A percentile compares a stretch with the other conserved stretches of the same genome.
phyloP scores from a whole-genome alignment of 1,140 invertebrate genomes.

The Drosophila quadrilineata region DNA sequence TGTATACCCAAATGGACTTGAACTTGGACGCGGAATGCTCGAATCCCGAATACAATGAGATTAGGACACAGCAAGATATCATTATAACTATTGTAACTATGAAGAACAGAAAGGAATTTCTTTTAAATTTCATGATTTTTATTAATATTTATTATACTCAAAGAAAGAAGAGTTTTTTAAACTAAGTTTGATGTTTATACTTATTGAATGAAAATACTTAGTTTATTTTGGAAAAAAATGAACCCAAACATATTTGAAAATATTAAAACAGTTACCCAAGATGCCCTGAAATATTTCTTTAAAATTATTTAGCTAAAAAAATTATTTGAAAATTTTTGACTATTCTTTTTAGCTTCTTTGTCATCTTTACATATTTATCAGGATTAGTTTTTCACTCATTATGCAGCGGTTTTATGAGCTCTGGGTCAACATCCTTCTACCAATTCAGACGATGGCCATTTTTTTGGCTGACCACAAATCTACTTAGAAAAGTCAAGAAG shows the following conservation, averaged over 20 bases:
- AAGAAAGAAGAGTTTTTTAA: too few species aligned
- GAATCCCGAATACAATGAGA: slow-evolving; percentile 36
- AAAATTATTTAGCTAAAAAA: too few species aligned
- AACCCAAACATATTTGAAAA: too few species aligned
- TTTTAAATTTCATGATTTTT: too few species aligned
- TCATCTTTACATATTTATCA: slow-evolving; percentile 10
- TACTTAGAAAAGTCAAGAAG: slow-evolving; percentile 50
- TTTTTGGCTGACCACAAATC: slow-evolving; percentile 53
- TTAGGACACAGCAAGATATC: not conserved
- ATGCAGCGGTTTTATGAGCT: slow-evolving; percentile 27
- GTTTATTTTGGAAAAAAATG: too few species aligned
- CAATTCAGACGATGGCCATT: not conserved
- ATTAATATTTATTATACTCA: too few species aligned
- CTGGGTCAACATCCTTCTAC: not conserved
- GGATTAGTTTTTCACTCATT: slow-evolving; percentile 38
- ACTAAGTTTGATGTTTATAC: too few species aligned
- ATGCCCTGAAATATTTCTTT: too few species aligned
- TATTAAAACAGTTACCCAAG: too few species aligned
- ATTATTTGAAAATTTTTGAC: not conserved
- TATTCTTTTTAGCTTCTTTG: not conserved
- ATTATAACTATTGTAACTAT: slow-evolving; percentile 10
- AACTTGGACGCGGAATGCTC: slow-evolving; percentile 28
- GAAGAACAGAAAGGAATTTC: not conserved
- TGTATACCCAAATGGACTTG: slow-evolving; percentile 13
- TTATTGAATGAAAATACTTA: too few species aligned